Conservation (phyloP, 2,888 invertebrate species). For the Philaethria dido region DNA sequence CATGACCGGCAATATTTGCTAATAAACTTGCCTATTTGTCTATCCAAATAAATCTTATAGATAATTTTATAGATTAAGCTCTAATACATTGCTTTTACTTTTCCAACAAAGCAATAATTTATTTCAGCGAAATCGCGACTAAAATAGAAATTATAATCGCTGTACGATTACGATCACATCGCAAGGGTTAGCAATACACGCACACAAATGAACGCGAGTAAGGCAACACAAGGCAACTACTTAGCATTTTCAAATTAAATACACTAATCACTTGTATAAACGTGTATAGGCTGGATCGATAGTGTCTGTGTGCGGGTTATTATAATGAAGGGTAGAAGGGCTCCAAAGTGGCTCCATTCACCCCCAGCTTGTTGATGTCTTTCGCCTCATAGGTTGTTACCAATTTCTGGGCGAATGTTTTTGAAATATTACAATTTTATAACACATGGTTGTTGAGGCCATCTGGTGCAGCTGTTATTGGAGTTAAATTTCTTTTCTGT, state of each 20-base stretch:
- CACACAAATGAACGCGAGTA: constrained; percentile 58
- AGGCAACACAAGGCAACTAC: constrained; percentile 73
- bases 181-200: constrained; percentile 74
- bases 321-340: constrained; percentile 82
- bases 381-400: constrained; percentile 72
- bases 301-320: constrained; percentile 77
- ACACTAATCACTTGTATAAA: constrained; percentile 83
- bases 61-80: not conserved
- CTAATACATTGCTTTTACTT: constrained; percentile 32
- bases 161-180: constrained; percentile 70
- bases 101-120: constrained; percentile 48
- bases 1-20: too few relatives aligned
- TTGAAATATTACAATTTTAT: constrained; percentile 19
- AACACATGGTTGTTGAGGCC: constrained; percentile 1
- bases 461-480: not conserved
- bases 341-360: constrained; percentile 82
- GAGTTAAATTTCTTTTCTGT: not conserved
- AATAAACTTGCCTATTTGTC: not conserved
- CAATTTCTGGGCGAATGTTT: constrained; percentile 56
- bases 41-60: not conserved
- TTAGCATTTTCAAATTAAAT: constrained; percentile 84
- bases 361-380: constrained; percentile 77
- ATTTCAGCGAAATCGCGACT: constrained; percentile 46
- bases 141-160: constrained; percentile 65
- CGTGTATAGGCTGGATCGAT: constrained; percentile 75